Conservation (phyloP, 30 jellyfish, hydroid and myxozoan genomes). For the Phacellophora camtschatica region DNA sequence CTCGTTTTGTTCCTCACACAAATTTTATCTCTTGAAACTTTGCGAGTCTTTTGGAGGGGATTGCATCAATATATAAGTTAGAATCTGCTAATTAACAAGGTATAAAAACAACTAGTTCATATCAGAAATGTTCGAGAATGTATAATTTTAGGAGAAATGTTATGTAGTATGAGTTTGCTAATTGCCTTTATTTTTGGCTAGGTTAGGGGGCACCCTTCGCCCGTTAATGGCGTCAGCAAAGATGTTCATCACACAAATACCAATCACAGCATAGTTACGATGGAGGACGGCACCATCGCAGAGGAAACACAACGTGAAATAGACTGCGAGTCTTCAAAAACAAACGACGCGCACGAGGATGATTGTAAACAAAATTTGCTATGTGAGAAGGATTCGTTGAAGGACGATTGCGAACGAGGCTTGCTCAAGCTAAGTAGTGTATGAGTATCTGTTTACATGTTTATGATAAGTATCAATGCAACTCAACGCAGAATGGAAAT, state of each 20-base stretch:
- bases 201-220: conserved; percentile 66
- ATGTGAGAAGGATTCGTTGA: conserved; percentile 37
- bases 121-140: too few species aligned
- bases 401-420: conserved; percentile 80
- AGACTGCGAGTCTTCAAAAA: neutral
- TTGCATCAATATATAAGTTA: too few species aligned
- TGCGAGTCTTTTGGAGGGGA: too few species aligned
- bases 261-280: neutral
- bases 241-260: neutral
- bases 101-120: too few species aligned
- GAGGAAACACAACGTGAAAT: neutral
- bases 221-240: conserved; percentile 56
- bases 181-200: conserved; percentile 44
- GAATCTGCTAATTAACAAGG: too few species aligned
- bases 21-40: too few species aligned
- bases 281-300: neutral
- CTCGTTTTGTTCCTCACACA: too few species aligned
- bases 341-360: conserved; percentile 17
- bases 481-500: too few species aligned
- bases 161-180: too few species aligned
- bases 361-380: conserved; percentile 33
- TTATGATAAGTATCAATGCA: too few species aligned
- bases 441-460: neutral
- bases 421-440: conserved; percentile 87
- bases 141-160: too few species aligned